Base-by-base conservation (phyloP, 1,140 invertebrate genomes). In the Holotrichia oblita region DNA sequence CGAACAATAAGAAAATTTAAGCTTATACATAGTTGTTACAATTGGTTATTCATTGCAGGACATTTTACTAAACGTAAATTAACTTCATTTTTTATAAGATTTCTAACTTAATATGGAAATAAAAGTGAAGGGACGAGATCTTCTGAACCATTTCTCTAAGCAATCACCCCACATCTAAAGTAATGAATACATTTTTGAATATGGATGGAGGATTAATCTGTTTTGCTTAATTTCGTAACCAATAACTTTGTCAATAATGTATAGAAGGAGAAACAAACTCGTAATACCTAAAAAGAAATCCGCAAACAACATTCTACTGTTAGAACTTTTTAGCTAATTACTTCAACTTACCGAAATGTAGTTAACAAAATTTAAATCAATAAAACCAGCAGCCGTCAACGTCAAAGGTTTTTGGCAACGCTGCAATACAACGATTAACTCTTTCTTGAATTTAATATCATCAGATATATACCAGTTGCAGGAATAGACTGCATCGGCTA, bases 361-460 rank as follows among this genome's bases (percentile, higher is more conserved):
- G 22, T 42, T 76, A 0, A 40, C 10, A 55, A 76, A 76, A 27
- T 76, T 34, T 55, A 76, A 76, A 40, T 76, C 41, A 12, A 42
- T 55, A 22, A 76, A 40, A 34, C 44, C 44, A 27, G 22, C 75
- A 22, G 75, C 75, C 10, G 75, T 76, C 22, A 76, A 24, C 1
- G 22, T 40, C 20, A 22, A 8, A 6, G 24, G 8, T 17, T 40
- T 76, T 55, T 76, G 75, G 17, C 41, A 17, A 27, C 75, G 40
- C 24, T 44, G 41, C 24, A 76, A 55, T 17, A 76, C 40, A 0
- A 76, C 12, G 27, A 76, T 17, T 10, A 76, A 55, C 6, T 20
- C 75, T 24, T 55, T 76, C 20, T 40, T 27, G 0, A 76, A 76
- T 8, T 27, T 40, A 6, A 48, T 27, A 34, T 76, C 27, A 24